Base-by-base conservation (phyloP, 2,797 vertebrate genomes). In the Margarornis squamiger region DNA sequence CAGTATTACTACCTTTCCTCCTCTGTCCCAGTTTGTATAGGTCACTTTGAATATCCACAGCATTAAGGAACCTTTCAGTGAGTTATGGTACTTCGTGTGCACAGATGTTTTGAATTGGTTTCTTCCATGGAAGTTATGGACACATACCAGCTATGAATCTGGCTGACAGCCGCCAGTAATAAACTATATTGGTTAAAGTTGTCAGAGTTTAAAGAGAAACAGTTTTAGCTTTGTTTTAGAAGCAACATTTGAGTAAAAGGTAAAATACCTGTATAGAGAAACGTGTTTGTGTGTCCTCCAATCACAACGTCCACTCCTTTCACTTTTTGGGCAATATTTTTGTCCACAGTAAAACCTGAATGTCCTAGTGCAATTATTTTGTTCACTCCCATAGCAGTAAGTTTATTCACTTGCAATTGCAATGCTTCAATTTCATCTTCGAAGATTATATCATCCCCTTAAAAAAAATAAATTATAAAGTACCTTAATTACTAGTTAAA, bases 301-400 rank as follows among this genome's bases (percentile, higher is more conserved):
- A 99, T 97, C 41, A 99, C 99, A 13, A 99, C 96, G 73, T 99
- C 99, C 14, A 99, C 98, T 0, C 99, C 99, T 38, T 87, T 97
- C 59, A 99, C 99, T 86, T 97, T 99, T 81, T 95, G 98, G 72
- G 99, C 99, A 26, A 99, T 98, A 49, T 95, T 96, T 95, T 98
- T 96, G 86, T 99, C 99, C 61, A 97, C 95, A 1, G 92, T 82
- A 95, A 99, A 99, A 29, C 99, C 99, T 4, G 99, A 99, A 95
- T 99, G 99, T 45, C 99, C 99, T n/a, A 99, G 98, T 27, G 99
- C 99, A 82, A 99, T 98, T 96, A 99, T 98, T 97, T 99, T 99
- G 88, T 98, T 98, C 30, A 99, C 97, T 12, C 98, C 98, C 93
- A 98, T 92, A 10, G 97, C 95, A 57, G 41, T 96, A 39, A 99